Evolutionary conservation across 2,797 vertebrate species (phyloP).

Genomic region (Cuculus canorus): DNA sequence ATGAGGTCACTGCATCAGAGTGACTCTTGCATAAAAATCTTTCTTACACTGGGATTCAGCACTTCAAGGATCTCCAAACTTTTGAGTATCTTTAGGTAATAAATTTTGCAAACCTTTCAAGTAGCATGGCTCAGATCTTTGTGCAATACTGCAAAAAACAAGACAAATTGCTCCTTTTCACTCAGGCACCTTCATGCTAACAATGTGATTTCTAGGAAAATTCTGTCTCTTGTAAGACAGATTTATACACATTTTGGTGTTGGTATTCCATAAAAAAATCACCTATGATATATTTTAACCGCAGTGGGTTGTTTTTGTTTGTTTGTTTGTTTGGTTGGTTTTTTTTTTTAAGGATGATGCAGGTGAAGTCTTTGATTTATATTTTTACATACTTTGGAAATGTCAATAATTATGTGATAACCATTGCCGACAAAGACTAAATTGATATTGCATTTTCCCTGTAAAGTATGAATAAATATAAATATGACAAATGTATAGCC

Average conservation of each 20-base stretch:
- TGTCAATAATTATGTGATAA: background rate
- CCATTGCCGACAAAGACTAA: background rate
- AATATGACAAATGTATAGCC: background rate
- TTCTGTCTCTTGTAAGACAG: background rate
- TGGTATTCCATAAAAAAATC: background rate
- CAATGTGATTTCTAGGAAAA: constrained; percentile 30
- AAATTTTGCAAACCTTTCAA: background rate
- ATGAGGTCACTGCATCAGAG: background rate
- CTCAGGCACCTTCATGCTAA: background rate
- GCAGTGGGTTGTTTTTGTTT: too few species aligned
- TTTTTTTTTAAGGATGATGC: background rate
- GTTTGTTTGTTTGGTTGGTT: too few species aligned
- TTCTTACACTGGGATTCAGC: background rate
- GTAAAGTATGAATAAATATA: background rate
- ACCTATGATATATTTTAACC: background rate
- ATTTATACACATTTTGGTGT: background rate
- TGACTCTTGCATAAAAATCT: background rate
- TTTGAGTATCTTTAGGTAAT: background rate
- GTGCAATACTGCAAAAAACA: background rate
- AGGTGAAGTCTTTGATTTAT: background rate
- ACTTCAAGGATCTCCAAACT: background rate
- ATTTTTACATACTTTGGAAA: background rate
- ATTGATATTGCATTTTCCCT: background rate
- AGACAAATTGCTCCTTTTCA: background rate
- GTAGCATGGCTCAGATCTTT: background rate